A percentile compares a stretch with the other conserved stretches of the same genome.
These are phyloP conservation scores for Danionella cerebrum DNA, from an alignment of 2,113 vertebrate genomes.

Conservation along the genomic window DNA sequence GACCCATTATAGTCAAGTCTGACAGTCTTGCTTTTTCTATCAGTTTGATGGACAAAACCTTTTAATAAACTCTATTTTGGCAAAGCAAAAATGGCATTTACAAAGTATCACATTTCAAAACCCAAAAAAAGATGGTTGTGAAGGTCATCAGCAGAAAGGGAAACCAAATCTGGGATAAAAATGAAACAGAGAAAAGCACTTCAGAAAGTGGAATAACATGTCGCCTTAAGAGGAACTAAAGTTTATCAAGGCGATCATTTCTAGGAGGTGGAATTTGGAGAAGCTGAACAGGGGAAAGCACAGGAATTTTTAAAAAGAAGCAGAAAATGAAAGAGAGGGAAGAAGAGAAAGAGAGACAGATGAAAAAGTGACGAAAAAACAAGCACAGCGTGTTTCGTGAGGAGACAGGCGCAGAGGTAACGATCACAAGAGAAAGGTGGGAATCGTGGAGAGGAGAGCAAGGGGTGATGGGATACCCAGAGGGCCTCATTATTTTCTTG, in stretches of 20 bases:
- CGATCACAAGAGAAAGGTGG: conserved; percentile 59
- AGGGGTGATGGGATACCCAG: conserved; percentile 62
- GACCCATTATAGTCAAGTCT: not conserved
- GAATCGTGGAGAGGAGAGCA: conserved; percentile 60
- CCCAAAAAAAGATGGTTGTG: not conserved
- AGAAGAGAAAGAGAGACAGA: conserved; percentile 3
- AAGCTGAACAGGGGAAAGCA: not conserved
- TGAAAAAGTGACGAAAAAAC: conserved; percentile 19
- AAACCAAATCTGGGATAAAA: not conserved
- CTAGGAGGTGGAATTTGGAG: conserved; percentile 32
- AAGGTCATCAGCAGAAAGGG: not conserved
- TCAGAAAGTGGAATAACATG: conserved; percentile 28
- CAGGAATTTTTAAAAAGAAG: conserved; percentile 20
- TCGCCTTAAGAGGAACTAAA: conserved; percentile 23
- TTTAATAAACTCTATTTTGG: not conserved
- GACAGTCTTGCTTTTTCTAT: no score
- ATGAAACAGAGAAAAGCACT: not conserved
- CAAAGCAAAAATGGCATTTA: not conserved
- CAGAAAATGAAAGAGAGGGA: conserved; percentile 3
- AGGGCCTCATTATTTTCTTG: conserved; percentile 77
- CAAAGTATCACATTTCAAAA: not conserved
- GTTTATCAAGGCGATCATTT: conserved; percentile 11
- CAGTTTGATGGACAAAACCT: no score
- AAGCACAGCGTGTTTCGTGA: not conserved
- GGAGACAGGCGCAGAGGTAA: conserved; percentile 45